Evolutionary conservation across 2,888 invertebrate genomes (phyloP).

Genomic region (Caenorhabditis plicata): DNA sequence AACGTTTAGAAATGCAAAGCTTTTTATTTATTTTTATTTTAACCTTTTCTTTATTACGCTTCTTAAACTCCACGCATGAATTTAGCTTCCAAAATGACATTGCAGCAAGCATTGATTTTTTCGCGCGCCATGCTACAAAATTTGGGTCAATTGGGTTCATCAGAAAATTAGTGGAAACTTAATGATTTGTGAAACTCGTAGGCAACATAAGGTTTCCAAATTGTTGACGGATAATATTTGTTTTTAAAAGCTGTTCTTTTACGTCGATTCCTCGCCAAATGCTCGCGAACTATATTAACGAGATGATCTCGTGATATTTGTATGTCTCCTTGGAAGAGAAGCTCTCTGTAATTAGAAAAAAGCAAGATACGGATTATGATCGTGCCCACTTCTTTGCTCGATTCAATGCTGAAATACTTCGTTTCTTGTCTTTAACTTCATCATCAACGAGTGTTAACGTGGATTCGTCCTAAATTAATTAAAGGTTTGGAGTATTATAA

Average conservation of each 20-base stretch:
- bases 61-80: conserved; percentile 27
- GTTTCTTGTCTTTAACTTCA: too few relatives aligned
- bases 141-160: not conserved
- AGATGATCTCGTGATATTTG: conserved; percentile 26
- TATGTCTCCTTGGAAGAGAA: conserved; percentile 37
- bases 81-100: conserved; percentile 31
- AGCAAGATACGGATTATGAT: too few relatives aligned
- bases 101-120: conserved; percentile 16
- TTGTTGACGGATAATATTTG: conserved; percentile 21
- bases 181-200: conserved; percentile 20
- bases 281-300: conserved; percentile 27
- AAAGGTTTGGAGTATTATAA: too few relatives aligned
- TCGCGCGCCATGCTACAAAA: conserved; percentile 17
- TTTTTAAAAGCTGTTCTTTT: conserved; percentile 29
- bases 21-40: too few relatives aligned
- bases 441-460: too few relatives aligned
- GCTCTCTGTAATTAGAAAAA: conserved; percentile 24
- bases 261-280: conserved; percentile 9
- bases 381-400: too few relatives aligned
- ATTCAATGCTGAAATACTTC: too few relatives aligned
- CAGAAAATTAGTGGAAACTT: not conserved
- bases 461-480: too few relatives aligned
- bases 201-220: conserved; percentile 30
- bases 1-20: too few relatives aligned
- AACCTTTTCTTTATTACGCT: conserved; percentile 16